Conservation (phyloP, 2,797 vertebrate species). For the Botia almorhae region DNA sequence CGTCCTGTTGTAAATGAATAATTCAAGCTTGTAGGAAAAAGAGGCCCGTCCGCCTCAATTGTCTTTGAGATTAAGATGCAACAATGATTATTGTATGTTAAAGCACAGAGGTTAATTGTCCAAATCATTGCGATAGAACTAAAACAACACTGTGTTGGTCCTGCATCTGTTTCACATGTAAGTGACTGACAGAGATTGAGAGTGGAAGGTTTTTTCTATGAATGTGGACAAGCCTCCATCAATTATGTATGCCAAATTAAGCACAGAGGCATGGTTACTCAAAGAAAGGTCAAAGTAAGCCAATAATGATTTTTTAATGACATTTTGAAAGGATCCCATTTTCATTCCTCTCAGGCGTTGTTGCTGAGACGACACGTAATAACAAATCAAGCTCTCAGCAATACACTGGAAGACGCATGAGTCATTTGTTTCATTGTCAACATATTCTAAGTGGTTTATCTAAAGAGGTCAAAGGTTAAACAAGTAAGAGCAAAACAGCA, state of each 20-base stretch:
- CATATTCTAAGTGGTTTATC: conserved; percentile 24
- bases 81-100: conserved; percentile 27
- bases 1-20: conserved; percentile 6
- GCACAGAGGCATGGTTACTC: conserved; percentile 66
- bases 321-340: conserved; percentile 70
- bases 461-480: conserved; percentile 37
- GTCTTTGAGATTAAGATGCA: background rate
- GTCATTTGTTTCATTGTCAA: conserved; percentile 42
- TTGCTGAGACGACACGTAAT: conserved; percentile 60
- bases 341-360: conserved; percentile 64
- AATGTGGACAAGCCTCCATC: conserved; percentile 60
- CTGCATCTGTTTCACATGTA: conserved; percentile 60
- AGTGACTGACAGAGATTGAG: conserved; percentile 67
- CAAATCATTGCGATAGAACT: conserved; percentile 63
- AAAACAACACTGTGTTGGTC: conserved; percentile 58
- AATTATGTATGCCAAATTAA: conserved; percentile 73
- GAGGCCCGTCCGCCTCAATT: background rate
- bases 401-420: conserved; percentile 9
- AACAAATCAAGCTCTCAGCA: conserved; percentile 57
- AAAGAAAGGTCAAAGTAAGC: conserved; percentile 76
- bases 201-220: conserved; percentile 53
- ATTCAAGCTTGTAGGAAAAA: background rate
- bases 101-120: conserved; percentile 69
- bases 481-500: conserved; percentile 12
- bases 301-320: conserved; percentile 80